Evolutionary conservation across 2,888 invertebrate genomes (phyloP).

Genomic region (Crioceris asparagi): DNA sequence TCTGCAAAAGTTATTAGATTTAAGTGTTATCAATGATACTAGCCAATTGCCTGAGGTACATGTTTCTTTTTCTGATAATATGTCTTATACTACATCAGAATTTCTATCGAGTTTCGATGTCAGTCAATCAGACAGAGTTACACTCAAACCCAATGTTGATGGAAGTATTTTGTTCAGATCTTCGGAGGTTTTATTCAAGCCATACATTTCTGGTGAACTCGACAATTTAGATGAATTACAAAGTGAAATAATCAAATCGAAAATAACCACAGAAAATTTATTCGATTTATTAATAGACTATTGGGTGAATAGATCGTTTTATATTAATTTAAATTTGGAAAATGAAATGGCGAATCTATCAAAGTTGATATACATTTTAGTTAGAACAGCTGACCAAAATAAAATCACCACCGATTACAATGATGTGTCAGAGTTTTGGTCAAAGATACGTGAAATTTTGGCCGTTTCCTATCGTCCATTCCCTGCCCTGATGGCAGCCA

Average conservation of each 20-base stretch:
- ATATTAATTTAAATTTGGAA: conserved; percentile 36
- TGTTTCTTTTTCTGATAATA: conserved; percentile 42
- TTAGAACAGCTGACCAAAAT: conserved; percentile 45
- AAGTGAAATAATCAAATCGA: conserved; percentile 28
- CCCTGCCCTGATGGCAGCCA: conserved; percentile 69
- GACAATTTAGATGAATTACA: conserved; percentile 24
- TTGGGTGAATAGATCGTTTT: conserved; percentile 55
- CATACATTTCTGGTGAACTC: conserved; percentile 25
- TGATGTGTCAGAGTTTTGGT: conserved; percentile 74
- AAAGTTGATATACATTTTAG: conserved; percentile 52
- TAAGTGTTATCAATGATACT: conserved; percentile 37
- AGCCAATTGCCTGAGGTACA: conserved; percentile 37
- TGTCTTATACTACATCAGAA: conserved; percentile 42
- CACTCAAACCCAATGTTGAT: conserved; percentile 35
- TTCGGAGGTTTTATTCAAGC: conserved; percentile 31
- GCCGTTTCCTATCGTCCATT: conserved; percentile 64
- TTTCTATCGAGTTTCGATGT: conserved; percentile 45
- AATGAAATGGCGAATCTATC: conserved; percentile 60
- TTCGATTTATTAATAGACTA: conserved; percentile 60
- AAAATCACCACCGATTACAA: conserved; percentile 54
- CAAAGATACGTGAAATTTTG: conserved; percentile 58
- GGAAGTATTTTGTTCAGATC: conserved; percentile 35
- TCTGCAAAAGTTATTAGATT: conserved; percentile 51
- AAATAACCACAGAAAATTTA: conserved; percentile 53
- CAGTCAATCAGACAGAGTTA: conserved; percentile 29